Evolutionary conservation across 2,797 vertebrate genomes (phyloP), one percentile per base, ranked within the genome.

Genomic region (Periophthalmus magnuspinnatus): DNA sequence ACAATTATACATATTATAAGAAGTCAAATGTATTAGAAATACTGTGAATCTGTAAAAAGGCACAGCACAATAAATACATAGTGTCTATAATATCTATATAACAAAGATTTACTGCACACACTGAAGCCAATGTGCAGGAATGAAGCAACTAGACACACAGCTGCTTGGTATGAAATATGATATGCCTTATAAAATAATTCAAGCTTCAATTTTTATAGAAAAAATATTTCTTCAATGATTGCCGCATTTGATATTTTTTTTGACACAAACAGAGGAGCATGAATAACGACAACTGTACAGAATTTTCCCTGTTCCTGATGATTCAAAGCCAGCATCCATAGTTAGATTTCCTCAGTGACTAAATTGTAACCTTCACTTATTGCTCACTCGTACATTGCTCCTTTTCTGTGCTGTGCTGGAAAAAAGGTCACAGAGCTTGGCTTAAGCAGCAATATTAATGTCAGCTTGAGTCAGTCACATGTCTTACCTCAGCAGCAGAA

Each of bases 401-500:
- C 22, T 2, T 28, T 21, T 17, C 33, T 6, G 48, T 11, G 16
- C 45, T 33, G 38, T 24, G 11, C 52, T 14, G n/a, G 9, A 48
- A 60, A 10, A 28, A 68, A 48, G 61, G 48, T 70, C 33, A 48
- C 33, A 65, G 24, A 58, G 54, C 5, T 32, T 13, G 54, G 48
- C n/a, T 54, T 41, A 64, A 59, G 56, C 17, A 45, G 52, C 8
- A 32, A 21, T 47, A 24, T 47, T 52, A 22, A 68, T 48, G 47
- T 50, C 52, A 24, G 65, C 66, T 68, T 33, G 67, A 66, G 41
- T 56, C n/a, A 65, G 38, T 55, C 61, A 22, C 69, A 41, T 65
- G 14, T 65, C 86, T 82, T 85, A 89, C 88, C 87, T 88, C 66
- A 66, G 34, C 74, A 71, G 76, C 64, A 69, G 68, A 73, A 75